Conservation (phyloP, 2,888 invertebrate species). For the Deilephila porcellus region DNA sequence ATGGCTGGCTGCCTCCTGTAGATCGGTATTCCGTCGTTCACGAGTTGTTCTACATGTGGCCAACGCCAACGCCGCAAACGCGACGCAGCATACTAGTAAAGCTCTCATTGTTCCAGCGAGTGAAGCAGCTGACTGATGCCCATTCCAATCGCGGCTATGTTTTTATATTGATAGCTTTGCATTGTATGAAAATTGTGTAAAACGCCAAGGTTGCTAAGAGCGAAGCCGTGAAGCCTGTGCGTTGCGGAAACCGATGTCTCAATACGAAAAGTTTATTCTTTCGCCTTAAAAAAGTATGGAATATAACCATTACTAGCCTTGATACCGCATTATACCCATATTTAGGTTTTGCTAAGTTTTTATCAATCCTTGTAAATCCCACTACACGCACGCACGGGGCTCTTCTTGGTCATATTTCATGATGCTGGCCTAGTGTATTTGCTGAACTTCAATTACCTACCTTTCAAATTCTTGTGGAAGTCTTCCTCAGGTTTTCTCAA, state of each 20-base stretch:
- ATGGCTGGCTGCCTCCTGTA: conserved; percentile 80
- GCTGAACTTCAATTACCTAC: no score
- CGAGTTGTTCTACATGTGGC: conserved; percentile 81
- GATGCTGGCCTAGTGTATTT: no score
- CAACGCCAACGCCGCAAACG: conserved; percentile 80
- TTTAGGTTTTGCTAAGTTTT: no score
- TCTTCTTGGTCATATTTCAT: no score
- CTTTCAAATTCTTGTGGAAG: no score
- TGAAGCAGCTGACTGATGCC: conserved; percentile 70
- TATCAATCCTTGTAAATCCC: no score
- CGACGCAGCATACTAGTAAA: conserved; percentile 71
- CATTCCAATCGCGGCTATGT: conserved; percentile 56
- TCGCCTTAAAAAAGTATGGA: background rate
- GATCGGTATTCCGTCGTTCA: conserved; percentile 79
- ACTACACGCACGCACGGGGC: no score
- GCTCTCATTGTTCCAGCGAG: conserved; percentile 71
- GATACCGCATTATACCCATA: background rate
- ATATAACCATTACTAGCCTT: background rate
- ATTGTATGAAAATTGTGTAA: conserved; percentile 80
- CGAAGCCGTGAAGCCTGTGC: conserved; percentile 55
- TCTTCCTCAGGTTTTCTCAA: no score
- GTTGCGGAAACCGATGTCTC: conserved; percentile 73
- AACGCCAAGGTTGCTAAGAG: conserved; percentile 76
- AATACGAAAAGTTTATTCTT: conserved; percentile 50
- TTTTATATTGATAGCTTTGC: conserved; percentile 75